A percentile compares a stretch with the other conserved stretches of the same genome.
These are phyloP conservation scores for Pituophis catenifer DNA, from an alignment of 2,113 vertebrate genomes.

Conservation along the genomic window DNA sequence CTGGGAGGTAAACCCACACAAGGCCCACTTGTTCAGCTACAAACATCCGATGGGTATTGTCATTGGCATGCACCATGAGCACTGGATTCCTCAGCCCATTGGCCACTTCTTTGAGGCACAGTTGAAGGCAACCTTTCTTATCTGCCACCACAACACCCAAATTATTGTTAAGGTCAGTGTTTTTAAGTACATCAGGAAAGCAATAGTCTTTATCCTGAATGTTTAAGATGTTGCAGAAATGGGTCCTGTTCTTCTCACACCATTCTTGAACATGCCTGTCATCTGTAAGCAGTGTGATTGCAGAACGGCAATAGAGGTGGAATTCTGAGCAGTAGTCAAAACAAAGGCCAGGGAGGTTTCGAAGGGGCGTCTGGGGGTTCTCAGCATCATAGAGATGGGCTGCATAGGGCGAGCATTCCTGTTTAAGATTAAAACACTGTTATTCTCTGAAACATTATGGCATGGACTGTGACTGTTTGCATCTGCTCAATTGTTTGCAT, in stretches of 20 bases:
- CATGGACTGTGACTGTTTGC: background rate
- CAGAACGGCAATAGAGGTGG: slow-evolving; percentile 69
- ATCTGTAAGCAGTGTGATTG: slow-evolving; percentile 68
- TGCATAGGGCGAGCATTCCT: slow-evolving; percentile 85
- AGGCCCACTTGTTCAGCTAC: slow-evolving; percentile 81
- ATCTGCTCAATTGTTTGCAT: background rate
- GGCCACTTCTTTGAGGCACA: slow-evolving; percentile 80
- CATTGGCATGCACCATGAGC: slow-evolving; percentile 74
- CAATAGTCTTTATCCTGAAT: slow-evolving; percentile 81
- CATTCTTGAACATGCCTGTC: slow-evolving; percentile 61
- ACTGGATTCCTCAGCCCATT: slow-evolving; percentile 79
- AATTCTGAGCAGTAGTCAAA: slow-evolving; percentile 76
- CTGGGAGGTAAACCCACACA: slow-evolving; percentile 78
- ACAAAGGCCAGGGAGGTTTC: slow-evolving; percentile 80
- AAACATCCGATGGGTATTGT: slow-evolving; percentile 77
- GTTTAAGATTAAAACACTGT: background rate
- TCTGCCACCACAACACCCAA: slow-evolving; percentile 71
- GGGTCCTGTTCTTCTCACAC: slow-evolving; percentile 40
- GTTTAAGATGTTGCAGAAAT: slow-evolving; percentile 75
- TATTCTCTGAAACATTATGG: background rate
- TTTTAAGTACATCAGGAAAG: slow-evolving; percentile 77
- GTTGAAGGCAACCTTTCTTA: slow-evolving; percentile 74
- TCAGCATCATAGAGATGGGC: slow-evolving; percentile 83
- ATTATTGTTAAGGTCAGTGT: slow-evolving; percentile 64
- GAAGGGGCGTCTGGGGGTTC: slow-evolving; percentile 73